Evolutionary conservation across 2,797 vertebrate genomes (phyloP).

Genomic region (Anableps anableps): DNA sequence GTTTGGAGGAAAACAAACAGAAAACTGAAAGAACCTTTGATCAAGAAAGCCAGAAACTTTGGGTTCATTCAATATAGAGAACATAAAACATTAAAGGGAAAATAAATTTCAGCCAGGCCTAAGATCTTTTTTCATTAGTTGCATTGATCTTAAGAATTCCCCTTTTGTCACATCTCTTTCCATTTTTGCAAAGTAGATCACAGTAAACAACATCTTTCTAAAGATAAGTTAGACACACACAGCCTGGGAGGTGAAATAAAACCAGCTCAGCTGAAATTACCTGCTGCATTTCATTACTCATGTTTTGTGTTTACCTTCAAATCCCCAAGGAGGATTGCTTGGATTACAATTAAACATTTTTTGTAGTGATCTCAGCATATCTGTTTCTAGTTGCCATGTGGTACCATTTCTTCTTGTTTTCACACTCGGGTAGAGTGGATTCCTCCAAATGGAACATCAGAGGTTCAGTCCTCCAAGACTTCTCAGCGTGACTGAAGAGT

Average conservation of each 20-base stretch:
- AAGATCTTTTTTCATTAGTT: neutral
- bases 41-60: neutral
- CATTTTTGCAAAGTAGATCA: neutral
- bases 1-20: neutral
- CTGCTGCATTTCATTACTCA: neutral
- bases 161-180: neutral
- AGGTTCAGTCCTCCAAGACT: neutral
- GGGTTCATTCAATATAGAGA: neutral
- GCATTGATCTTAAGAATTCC: neutral
- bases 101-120: neutral
- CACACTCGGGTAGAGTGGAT: neutral
- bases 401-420: neutral
- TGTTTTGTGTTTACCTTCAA: neutral
- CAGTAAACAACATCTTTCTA: neutral
- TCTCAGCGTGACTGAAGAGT: neutral
- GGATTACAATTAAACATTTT: neutral
- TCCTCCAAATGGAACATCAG: neutral
- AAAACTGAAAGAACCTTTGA: neutral
- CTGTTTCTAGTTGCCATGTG: neutral
- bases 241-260: neutral
- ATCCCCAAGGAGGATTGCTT: neutral
- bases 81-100: neutral
- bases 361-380: neutral
- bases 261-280: conserved; percentile 4
- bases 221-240: neutral